Base-by-base conservation (phyloP, 2,113 vertebrate species). In the Pterophyllum scalare region DNA sequence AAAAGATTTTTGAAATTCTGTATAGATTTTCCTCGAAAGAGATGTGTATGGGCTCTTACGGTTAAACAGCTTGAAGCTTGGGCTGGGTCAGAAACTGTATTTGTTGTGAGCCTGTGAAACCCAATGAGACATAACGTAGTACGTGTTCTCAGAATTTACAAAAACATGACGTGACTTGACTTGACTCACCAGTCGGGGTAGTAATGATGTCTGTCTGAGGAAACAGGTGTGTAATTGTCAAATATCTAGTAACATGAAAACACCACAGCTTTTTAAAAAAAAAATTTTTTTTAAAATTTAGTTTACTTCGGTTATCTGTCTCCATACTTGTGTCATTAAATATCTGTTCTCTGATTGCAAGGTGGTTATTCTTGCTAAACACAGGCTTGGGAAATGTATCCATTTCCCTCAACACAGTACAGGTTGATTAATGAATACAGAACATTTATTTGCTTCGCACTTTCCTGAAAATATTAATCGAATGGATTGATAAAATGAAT, bases 151-250 rank as follows among this genome's bases (percentile, higher is more conserved):
- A 61, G 81, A 14, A 33, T 75, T 20, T 43, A 75, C 24, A 60
- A 38, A 58, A 77, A 87, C 89, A 64, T 77, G 90, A 59, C 12
- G 5, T 24, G 84, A 93, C 90, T 80, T 62, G 88, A 82, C 86
- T 74, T 75, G 88, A 88, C 83, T 91, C 88, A 91, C 77, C 81
- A 31, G 88, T 80, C 10, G 1, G 59, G 79, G 76, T 57, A 28
- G 81, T 64, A 78, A 82, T 75, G 33, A 28, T 52, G 80, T 82
- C 78, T 88, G 80, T 76, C 75, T 83, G 78, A 56, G 59, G 56
- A 57, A 88, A 85, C 88, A 84, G 89, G 89, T 91, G 88, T 82
- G 78, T 31, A 59, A 67, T 58, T 49, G 35, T 64, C 33, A 52
- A n/a, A 80, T 59, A 75, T 57, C 64, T 10, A 10, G 19, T 35